phyloP scores from a whole-genome alignment of 2,113 vertebrate species.

The Alligator mississippiensis region DNA sequence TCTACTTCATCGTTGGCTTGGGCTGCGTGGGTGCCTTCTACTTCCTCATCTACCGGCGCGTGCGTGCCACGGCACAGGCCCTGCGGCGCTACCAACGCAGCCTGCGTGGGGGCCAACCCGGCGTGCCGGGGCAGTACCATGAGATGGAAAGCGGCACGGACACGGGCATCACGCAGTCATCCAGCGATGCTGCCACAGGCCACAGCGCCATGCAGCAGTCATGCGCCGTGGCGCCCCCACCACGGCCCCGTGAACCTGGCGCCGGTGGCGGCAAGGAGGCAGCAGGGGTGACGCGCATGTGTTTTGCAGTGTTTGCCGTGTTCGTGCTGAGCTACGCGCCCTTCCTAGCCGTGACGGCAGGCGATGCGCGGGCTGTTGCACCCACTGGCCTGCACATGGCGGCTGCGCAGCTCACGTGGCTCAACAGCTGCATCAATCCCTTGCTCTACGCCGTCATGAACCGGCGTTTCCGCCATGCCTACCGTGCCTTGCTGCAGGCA shows the following conservation, averaged over 20 bases:
- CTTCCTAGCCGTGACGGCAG: constrained; percentile 86
- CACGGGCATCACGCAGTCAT: constrained; percentile 73
- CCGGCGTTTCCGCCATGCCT: constrained; percentile 86
- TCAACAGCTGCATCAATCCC: constrained; percentile 90
- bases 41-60: constrained; percentile 82
- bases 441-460: constrained; percentile 90
- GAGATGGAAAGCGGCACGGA: constrained; percentile 81
- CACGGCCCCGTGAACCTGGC: too few species aligned
- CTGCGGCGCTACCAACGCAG: too few species aligned
- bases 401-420: constrained; percentile 89
- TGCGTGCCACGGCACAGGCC: constrained; percentile 76
- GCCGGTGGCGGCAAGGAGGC: constrained; percentile 78
- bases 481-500: constrained; percentile 74
- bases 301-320: constrained; percentile 87
- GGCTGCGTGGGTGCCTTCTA: constrained; percentile 86
- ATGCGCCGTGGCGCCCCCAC: too few species aligned
- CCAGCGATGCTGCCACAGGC: neutral
- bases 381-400: constrained; percentile 86
- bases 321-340: constrained; percentile 85
- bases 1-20: constrained; percentile 87
- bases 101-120: neutral
- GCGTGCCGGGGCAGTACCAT: constrained; percentile 17
- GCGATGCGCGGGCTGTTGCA: constrained; percentile 76
- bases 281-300: constrained; percentile 87
- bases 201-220: too few species aligned